A percentile compares a stretch with the other conserved stretches of the same genome.
phyloP scores from a whole-genome alignment of 2,888 invertebrate species.

The Dione vanillae region DNA sequence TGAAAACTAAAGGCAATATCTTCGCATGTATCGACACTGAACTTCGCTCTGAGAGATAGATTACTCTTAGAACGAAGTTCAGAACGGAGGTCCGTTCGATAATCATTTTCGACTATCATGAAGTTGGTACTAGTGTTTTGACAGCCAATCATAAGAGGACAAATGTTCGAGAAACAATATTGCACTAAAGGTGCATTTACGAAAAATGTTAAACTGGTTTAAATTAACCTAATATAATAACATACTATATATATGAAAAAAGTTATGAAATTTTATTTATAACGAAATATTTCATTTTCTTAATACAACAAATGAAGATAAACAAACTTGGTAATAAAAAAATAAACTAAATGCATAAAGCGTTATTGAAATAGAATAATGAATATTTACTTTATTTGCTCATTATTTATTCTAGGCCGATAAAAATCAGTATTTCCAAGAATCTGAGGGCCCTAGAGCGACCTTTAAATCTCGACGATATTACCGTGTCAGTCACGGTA shows the following conservation, averaged over 20 bases:
- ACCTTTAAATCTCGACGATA: constrained; percentile 27
- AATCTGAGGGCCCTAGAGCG: constrained; percentile 21
- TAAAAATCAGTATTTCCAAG: constrained; percentile 29
- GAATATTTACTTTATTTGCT: constrained; percentile 10
- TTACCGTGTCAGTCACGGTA: constrained; percentile 31
- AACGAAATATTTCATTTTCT: too few relatives aligned
- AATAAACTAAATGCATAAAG: constrained; percentile 1
- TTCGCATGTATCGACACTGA: constrained; percentile 1
- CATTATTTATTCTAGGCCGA: constrained; percentile 32
- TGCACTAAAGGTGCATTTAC: background rate
- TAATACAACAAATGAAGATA: too few relatives aligned
- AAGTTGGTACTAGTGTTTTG: background rate
- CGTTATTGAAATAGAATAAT: constrained; percentile 10
- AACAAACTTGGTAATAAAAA: background rate
- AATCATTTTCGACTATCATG: background rate
- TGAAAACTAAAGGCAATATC: background rate
- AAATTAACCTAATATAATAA: too few relatives aligned
- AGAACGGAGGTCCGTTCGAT: background rate
- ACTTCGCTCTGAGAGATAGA: background rate
- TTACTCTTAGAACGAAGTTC: too few relatives aligned
- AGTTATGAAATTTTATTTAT: too few relatives aligned
- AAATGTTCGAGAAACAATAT: background rate
- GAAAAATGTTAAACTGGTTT: background rate
- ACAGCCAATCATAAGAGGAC: constrained; percentile 1
- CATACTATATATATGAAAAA: too few relatives aligned